phyloP scores from a whole-genome alignment of 2,113 vertebrate genomes.

The Anhinga anhinga region DNA sequence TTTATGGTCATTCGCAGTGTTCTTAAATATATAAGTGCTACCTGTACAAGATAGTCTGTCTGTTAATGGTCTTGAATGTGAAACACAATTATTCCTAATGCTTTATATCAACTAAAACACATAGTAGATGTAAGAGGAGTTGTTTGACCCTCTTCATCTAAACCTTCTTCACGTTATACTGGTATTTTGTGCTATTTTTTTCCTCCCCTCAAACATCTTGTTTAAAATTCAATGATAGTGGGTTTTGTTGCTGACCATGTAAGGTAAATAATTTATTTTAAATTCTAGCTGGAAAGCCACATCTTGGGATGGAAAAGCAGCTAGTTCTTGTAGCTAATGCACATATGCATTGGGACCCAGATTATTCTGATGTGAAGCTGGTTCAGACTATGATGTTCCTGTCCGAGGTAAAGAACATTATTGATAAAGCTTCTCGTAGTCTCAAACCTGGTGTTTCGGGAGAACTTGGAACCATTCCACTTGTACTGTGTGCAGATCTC shows the following conservation, averaged over 20 bases:
- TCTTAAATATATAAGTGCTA: not conserved
- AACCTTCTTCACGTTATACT: not conserved
- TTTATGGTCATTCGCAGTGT: not conserved
- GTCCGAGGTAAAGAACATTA: conserved; percentile 96
- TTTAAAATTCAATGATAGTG: not conserved
- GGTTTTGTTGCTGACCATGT: not conserved
- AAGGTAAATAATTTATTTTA: conserved; percentile 17
- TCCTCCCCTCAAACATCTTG: not conserved
- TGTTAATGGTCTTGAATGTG: not conserved
- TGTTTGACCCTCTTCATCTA: not conserved
- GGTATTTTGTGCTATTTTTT: not conserved
- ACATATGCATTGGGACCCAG: conserved; percentile 99
- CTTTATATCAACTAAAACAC: not conserved
- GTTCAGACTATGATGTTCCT: conserved; percentile 99
- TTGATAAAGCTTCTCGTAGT: conserved; percentile 94
- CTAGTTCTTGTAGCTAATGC: conserved; percentile 95
- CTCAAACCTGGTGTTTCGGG: conserved; percentile 88
- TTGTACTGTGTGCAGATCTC: conserved; percentile 96
- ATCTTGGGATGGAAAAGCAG: conserved; percentile 92
- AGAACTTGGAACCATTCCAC: conserved; percentile 91
- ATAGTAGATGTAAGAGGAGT: not conserved
- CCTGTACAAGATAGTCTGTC: not conserved
- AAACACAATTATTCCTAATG: not conserved
- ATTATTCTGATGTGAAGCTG: conserved; percentile 96
- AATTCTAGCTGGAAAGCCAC: conserved; percentile 87